phyloP scores from a whole-genome alignment of 2,797 vertebrate genomes.

The Aphelocoma californica region DNA sequence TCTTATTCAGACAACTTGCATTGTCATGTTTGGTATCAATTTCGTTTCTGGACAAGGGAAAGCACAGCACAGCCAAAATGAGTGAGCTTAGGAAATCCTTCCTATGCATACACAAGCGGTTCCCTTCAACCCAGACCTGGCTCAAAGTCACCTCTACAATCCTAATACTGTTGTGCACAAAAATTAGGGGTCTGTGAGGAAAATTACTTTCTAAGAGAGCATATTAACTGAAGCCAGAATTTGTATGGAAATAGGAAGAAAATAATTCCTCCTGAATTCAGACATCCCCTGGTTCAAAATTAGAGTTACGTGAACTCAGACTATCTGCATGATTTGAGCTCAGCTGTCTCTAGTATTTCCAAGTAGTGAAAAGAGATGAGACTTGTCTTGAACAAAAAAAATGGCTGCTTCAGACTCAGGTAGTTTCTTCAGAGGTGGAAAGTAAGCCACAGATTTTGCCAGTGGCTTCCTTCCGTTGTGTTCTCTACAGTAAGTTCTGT shows the following conservation, averaged over 20 bases:
- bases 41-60: not conserved
- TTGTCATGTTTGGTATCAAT: not conserved
- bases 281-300: not conserved
- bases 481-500: conserved; percentile 24
- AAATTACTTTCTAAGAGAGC: not conserved
- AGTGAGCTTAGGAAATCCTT: not conserved
- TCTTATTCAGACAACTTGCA: not conserved
- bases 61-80: not conserved
- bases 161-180: not conserved
- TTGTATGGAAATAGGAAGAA: not conserved
- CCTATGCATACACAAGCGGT: not conserved
- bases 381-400: not conserved
- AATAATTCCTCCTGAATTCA: not conserved
- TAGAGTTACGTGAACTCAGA: not conserved
- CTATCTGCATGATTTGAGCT: not conserved
- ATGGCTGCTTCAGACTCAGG: not conserved
- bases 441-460: not conserved
- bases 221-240: not conserved
- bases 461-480: not conserved
- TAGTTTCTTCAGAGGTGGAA: not conserved
- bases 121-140: not conserved
- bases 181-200: not conserved
- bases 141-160: not conserved
- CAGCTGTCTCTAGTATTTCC: not conserved
- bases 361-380: not conserved